Conservation (phyloP, 2,888 invertebrate species). For the Pyralis farinalis region DNA sequence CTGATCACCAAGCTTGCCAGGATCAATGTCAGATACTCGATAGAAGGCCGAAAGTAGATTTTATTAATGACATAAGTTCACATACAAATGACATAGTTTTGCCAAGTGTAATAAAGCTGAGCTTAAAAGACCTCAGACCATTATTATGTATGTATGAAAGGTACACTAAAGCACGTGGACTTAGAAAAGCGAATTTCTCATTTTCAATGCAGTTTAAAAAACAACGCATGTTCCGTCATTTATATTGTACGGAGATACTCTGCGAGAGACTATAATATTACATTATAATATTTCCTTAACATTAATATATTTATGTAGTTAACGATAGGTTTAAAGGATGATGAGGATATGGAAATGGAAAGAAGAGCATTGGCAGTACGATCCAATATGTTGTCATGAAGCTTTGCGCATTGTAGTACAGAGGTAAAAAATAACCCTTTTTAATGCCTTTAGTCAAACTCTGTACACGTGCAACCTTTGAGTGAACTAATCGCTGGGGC, state of each 20-base stretch:
- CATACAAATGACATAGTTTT: slow-evolving; percentile 17
- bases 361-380: slow-evolving; percentile 8
- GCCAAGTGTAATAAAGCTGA: slow-evolving; percentile 12
- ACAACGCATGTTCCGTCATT: too few species aligned
- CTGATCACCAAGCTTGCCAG: slow-evolving; percentile 14
- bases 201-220: slow-evolving; percentile 9
- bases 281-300: too few species aligned
- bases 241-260: too few species aligned
- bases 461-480: slow-evolving; percentile 2
- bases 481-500: background rate
- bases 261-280: too few species aligned
- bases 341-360: slow-evolving; percentile 14
- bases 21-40: slow-evolving; percentile 9
- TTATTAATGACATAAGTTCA: slow-evolving; percentile 13
- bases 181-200: slow-evolving; percentile 12
- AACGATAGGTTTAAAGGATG: slow-evolving; percentile 10
- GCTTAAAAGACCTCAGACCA: slow-evolving; percentile 1
- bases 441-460: too few species aligned
- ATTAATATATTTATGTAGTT: too few species aligned
- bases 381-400: too few species aligned
- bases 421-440: too few species aligned
- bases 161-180: slow-evolving; percentile 10
- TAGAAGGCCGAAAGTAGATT: slow-evolving; percentile 8
- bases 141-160: slow-evolving; percentile 9
- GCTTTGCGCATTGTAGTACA: too few species aligned